A percentile compares a stretch with the other conserved stretches of the same genome.
Conservation (phyloP, 1,140 invertebrate species). For the Drosophila ogumai region DNA sequence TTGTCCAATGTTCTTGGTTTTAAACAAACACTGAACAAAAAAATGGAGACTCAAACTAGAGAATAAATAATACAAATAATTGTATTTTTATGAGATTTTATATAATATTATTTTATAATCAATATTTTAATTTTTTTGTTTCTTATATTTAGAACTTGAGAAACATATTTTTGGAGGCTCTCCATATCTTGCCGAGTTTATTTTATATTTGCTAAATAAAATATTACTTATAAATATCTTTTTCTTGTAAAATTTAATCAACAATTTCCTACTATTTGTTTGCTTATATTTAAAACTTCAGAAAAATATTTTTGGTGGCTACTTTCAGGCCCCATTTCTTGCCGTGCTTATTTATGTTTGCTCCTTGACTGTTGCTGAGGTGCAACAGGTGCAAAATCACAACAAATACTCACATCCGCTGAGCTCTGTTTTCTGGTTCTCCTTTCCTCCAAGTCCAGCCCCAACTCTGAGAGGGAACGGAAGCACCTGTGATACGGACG, state of each 20-base stretch:
- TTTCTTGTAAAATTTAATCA: background rate
- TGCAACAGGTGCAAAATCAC: slow-evolving; percentile 81
- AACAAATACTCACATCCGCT: slow-evolving; percentile 77
- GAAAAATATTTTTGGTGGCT: background rate
- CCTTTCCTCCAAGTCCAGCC: background rate
- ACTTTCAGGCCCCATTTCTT: background rate
- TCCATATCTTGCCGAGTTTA: background rate
- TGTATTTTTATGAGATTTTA: background rate
- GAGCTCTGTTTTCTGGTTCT: slow-evolving; percentile 23
- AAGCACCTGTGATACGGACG: slow-evolving; percentile 68
- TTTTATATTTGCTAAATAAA: slow-evolving; percentile 18
- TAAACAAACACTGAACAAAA: slow-evolving; percentile 1
- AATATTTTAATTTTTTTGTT: background rate
- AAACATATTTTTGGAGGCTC: too few species aligned
- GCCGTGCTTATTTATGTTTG: slow-evolving; percentile 1
- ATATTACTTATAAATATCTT: background rate
- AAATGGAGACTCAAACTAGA: background rate
- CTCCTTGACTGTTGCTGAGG: slow-evolving; percentile 46
- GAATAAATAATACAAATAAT: background rate
- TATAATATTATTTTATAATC: background rate
- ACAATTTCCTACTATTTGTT: background rate
- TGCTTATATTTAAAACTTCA: background rate
- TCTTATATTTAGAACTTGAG: background rate
- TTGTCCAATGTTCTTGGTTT: slow-evolving; percentile 29
- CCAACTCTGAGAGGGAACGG: slow-evolving; percentile 43